Conservation (phyloP, 2,113 vertebrate species). For the Megaceryle maxima region DNA sequence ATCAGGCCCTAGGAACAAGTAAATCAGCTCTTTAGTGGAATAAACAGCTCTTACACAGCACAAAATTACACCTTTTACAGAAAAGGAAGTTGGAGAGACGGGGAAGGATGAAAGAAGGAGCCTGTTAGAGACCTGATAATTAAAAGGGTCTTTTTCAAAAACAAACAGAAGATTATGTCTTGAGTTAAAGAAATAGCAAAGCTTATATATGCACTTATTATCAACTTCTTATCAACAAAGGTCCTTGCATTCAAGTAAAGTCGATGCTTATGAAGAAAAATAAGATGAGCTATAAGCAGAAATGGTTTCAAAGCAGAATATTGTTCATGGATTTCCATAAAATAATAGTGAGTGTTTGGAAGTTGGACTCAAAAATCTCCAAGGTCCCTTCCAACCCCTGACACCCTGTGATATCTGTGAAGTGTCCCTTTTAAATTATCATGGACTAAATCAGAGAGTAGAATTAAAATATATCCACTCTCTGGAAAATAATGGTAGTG, state of each 20-base stretch:
- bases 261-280: background rate
- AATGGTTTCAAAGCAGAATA: conserved; percentile 7
- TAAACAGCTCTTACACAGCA: conserved; percentile 39
- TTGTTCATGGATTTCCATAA: conserved; percentile 38
- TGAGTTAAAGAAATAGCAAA: conserved; percentile 35
- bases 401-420: no score
- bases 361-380: no score
- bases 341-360: conserved; percentile 16
- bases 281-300: background rate
- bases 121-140: conserved; percentile 66
- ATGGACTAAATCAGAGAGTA: conserved; percentile 43
- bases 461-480: background rate
- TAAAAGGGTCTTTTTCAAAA: conserved; percentile 55
- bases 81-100: conserved; percentile 52
- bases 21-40: conserved; percentile 21
- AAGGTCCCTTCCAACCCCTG: no score
- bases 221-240: conserved; percentile 38
- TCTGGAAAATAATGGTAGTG: background rate
- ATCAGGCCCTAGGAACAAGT: background rate
- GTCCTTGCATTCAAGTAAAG: conserved; percentile 13
- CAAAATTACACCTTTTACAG: conserved; percentile 48
- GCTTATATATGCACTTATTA: conserved; percentile 40
- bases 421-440: conserved; percentile 41
- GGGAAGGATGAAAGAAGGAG: conserved; percentile 61
- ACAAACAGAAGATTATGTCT: conserved; percentile 48